phyloP scores from a whole-genome alignment of 1,140 invertebrate genomes.

The Trypoxylus dichotomus region DNA sequence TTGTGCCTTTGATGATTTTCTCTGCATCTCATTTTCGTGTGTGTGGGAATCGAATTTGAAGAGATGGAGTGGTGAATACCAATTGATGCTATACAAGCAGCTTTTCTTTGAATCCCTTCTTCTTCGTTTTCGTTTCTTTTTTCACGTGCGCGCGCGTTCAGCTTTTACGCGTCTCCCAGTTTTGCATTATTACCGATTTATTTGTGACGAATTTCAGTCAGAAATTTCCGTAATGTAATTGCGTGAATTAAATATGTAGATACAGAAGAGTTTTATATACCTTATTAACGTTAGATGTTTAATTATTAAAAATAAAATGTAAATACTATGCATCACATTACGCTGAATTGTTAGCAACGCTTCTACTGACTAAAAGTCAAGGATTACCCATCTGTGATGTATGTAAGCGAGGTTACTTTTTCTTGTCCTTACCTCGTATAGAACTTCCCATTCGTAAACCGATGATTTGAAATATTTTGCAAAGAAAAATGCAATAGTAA shows the following conservation, averaged over 20 bases:
- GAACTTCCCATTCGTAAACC: too few species aligned
- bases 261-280: too few species aligned
- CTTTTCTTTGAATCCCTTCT: constrained; percentile 35
- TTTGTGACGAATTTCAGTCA: not conserved
- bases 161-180: not conserved
- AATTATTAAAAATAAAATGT: too few species aligned
- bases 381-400: too few species aligned
- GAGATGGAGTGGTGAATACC: constrained; percentile 53
- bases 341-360: too few species aligned
- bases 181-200: constrained; percentile 22
- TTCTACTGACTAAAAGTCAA: too few species aligned
- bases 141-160: not conserved
- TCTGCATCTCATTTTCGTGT: constrained; percentile 54
- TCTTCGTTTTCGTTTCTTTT: constrained; percentile 13
- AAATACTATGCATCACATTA: too few species aligned
- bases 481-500: too few species aligned
- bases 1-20: constrained; percentile 54
- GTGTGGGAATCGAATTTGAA: constrained; percentile 54
- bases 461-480: too few species aligned
- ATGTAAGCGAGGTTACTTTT: too few species aligned
- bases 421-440: too few species aligned
- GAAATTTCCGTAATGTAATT: constrained; percentile 7
- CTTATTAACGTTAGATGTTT: too few species aligned
- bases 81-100: constrained; percentile 50
- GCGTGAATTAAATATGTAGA: not conserved